phyloP scores from a whole-genome alignment of 2,113 vertebrate species.

The Apistogramma diplotaenia region DNA sequence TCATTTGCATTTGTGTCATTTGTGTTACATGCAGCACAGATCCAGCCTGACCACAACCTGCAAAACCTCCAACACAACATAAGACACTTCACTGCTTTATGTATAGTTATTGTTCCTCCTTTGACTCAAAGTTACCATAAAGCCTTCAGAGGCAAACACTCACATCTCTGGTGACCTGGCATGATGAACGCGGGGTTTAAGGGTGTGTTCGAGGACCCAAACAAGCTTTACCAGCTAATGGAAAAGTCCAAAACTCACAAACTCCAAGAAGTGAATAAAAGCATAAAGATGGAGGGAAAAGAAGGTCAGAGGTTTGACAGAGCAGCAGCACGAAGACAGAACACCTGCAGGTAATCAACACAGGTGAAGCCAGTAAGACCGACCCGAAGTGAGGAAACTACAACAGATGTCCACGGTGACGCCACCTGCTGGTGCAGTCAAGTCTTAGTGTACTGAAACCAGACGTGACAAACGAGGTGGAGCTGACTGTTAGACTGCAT shows the following conservation, averaged over 20 bases:
- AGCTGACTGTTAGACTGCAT: neutral
- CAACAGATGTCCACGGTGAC: neutral
- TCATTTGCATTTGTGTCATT: neutral
- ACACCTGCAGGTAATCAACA: no score
- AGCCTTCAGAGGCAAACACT: neutral
- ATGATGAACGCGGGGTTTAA: neutral
- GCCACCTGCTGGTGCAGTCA: neutral
- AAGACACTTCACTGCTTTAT: neutral
- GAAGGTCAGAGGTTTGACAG: neutral
- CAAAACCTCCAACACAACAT: neutral
- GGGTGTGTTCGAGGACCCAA: no score
- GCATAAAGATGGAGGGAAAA: fast-evolving
- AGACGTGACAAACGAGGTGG: no score
- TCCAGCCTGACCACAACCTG: neutral
- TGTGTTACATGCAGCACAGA: neutral
- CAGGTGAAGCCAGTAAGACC: neutral
- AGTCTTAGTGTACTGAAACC: no score
- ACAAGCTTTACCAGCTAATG: no score
- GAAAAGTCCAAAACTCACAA: neutral
- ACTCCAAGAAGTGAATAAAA: neutral
- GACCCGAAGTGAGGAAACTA: neutral
- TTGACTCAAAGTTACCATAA: neutral
- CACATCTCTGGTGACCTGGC: neutral
- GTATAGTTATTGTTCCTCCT: neutral
- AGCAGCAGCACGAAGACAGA: no score